These are phyloP conservation scores for Calephelis virginiensis DNA, from an alignment of 1,140 invertebrate species.

Conservation along the genomic window DNA sequence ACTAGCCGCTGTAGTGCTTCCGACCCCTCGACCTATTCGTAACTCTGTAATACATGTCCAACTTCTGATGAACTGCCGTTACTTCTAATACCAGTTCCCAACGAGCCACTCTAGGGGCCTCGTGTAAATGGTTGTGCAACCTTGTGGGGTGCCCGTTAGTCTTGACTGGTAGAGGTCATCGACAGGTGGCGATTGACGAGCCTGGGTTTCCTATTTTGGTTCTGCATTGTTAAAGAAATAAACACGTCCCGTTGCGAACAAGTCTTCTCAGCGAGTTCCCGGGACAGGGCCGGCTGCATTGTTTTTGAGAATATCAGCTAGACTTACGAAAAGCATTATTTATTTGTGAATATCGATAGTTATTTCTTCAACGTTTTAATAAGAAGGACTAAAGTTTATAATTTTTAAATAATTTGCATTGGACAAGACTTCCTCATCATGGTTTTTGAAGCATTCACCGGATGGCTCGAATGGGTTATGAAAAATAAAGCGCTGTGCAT, in stretches of 20 bases:
- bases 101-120: conserved; percentile 31
- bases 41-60: conserved; percentile 48
- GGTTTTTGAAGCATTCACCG: too few species aligned
- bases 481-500: too few species aligned
- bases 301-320: too few species aligned
- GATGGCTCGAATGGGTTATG: too few species aligned
- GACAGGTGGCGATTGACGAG: conserved; percentile 73
- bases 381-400: too few species aligned
- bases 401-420: too few species aligned
- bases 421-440: too few species aligned
- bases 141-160: conserved; percentile 63
- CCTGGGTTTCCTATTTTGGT: conserved; percentile 67
- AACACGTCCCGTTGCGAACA: conserved; percentile 55
- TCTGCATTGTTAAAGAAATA: conserved; percentile 58
- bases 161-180: conserved; percentile 53
- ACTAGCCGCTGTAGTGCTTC: conserved; percentile 57
- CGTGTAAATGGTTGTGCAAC: conserved; percentile 37
- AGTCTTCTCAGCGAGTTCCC: conserved; percentile 34
- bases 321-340: too few species aligned
- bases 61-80: conserved; percentile 32
- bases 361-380: too few species aligned
- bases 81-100: conserved; percentile 18
- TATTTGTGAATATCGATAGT: too few species aligned
- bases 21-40: conserved; percentile 72
- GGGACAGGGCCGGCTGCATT: background rate